Evolutionary conservation across 2,797 vertebrate species (phyloP).

Genomic region (Okamejei kenojei): DNA sequence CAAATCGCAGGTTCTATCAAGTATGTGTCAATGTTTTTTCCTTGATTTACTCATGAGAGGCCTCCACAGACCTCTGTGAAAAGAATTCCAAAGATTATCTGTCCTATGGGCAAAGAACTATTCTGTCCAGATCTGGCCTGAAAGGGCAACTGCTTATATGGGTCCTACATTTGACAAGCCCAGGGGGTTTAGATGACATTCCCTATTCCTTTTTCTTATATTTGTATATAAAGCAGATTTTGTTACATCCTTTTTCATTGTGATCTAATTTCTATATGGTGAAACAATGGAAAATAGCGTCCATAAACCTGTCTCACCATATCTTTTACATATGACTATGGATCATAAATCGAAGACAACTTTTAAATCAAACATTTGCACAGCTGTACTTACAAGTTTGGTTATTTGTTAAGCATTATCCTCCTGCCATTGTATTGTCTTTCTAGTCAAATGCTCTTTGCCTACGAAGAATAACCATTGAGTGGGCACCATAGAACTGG

Average conservation of each 20-base stretch:
- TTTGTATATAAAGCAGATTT: too few relatives aligned
- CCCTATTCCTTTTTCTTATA: too few relatives aligned
- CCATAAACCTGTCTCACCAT: neutral
- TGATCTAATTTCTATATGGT: neutral
- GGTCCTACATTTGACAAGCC: too few relatives aligned
- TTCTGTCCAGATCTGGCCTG: too few relatives aligned
- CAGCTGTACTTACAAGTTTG: neutral
- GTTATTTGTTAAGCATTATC: neutral
- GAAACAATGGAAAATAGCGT: neutral
- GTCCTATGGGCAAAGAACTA: too few relatives aligned
- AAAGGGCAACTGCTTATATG: too few relatives aligned
- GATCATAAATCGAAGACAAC: neutral
- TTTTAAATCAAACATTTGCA: neutral
- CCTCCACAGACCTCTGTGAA: too few relatives aligned
- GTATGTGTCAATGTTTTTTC: too few relatives aligned
- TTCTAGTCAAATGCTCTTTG: neutral
- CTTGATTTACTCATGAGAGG: too few relatives aligned
- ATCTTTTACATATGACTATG: neutral
- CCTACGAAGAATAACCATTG: neutral
- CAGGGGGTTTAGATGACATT: too few relatives aligned
- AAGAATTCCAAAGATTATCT: too few relatives aligned
- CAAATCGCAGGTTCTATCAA: too few relatives aligned
- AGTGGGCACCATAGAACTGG: neutral
- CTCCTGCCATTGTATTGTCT: neutral
- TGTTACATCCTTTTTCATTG: neutral